These are phyloP conservation scores for Furnarius figulus DNA, from an alignment of 2,113 vertebrate genomes.

Conservation along the genomic window DNA sequence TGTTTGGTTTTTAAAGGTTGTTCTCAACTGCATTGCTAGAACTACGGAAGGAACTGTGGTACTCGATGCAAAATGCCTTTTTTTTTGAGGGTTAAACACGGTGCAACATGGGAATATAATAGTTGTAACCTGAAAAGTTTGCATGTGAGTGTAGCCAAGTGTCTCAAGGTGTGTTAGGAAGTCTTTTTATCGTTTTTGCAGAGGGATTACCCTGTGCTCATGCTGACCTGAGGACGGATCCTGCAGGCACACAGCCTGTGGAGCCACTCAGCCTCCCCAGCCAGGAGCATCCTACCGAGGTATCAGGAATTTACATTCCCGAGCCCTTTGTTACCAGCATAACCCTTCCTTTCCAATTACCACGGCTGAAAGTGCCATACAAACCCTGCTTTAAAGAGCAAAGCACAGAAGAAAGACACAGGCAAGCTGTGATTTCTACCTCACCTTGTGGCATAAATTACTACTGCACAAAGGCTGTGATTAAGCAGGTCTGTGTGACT, in stretches of 20 bases:
- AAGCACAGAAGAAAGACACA: not conserved
- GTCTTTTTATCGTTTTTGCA: accelerated
- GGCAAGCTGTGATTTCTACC: not conserved
- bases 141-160: not conserved
- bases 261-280: not conserved
- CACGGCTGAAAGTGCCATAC: accelerated
- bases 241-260: not conserved
- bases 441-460: not conserved
- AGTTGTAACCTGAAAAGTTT: not conserved
- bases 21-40: not conserved
- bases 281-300: not conserved
- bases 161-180: not conserved
- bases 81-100: not conserved
- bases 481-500: not conserved
- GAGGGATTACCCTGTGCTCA: accelerated
- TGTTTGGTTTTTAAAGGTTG: not conserved
- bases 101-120: accelerated
- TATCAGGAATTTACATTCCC: not conserved
- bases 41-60: not conserved
- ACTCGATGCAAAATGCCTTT: accelerated
- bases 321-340: not conserved
- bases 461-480: not conserved
- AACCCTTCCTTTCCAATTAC: not conserved
- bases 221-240: not conserved
- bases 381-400: not conserved